Evolutionary conservation across 1,140 invertebrate genomes (phyloP), one percentile per base, ranked within the genome.

Genomic region (Habropoda laboriosa): DNA sequence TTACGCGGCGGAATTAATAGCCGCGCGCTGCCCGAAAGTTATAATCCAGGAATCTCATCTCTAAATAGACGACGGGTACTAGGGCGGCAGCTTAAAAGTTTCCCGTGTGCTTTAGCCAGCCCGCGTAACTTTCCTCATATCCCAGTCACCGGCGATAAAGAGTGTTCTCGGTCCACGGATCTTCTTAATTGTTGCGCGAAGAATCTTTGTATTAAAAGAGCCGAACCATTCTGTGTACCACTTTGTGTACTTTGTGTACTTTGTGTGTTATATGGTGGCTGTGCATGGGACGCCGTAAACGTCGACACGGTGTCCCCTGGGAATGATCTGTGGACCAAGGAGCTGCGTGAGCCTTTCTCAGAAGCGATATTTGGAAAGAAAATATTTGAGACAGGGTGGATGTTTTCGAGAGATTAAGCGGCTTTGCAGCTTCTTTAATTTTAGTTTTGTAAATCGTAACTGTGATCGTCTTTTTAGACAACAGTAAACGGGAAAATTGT

Each of bases 71-170:
- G 49, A 58, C 16, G 58, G 40, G 27, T 53, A 74, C 42, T 10
- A 24, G n/a, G 27, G 10, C 27, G n/a, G 18, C 18, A 68, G 82
- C 71, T 83, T 80, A 74, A 85, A 80, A 85, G 72, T 80, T 84
- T 53, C n/a, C 30, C 61, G 64, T 27, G 24, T 42, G 61, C 51
- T 70, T 40, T n/a, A 70, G 35, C 53, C 47, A 49, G 12, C 51
- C 45, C 40, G 49, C n/a, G 45, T 51, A 85, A 84, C 71, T 85
- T 85, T 84, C 47, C 78, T 84, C 82, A 77, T 84, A 84, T 84
- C 60, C 66, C 60, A 64, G 67, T 30, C 32, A 21, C n/a, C 38
- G 67, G 16, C 53, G 60, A 70, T 76, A 76, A 80, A 83, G 77
- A 70, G 71, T 57, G 64, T 18, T 10, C 47, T 63, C 24, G n/a